Percentiles rank a stretch among this genome's conserved stretches.
Conservation (phyloP, 2,888 invertebrate genomes). For the Ophraella communa region DNA sequence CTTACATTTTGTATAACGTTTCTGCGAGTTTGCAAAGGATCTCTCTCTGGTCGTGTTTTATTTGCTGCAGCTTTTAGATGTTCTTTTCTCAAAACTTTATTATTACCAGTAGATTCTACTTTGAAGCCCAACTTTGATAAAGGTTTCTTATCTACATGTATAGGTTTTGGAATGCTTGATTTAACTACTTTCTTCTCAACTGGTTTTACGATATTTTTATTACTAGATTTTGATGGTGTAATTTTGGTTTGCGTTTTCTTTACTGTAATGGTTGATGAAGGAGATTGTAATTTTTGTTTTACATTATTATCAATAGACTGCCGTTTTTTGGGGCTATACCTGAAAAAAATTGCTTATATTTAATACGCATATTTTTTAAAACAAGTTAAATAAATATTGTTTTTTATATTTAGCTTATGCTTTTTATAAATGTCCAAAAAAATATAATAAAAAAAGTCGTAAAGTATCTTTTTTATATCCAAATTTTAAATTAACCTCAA, state of each 20-base stretch:
- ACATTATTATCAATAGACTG: slow-evolving; percentile 13
- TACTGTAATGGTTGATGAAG: slow-evolving; percentile 1
- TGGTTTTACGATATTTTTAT: slow-evolving; percentile 16
- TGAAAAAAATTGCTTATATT: neutral
- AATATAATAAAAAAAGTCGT: no score
- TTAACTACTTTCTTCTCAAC: slow-evolving; percentile 15
- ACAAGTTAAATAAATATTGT: neutral
- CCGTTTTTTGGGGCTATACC: slow-evolving; percentile 20
- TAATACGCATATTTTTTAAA: neutral
- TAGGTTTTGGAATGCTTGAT: slow-evolving; percentile 22
- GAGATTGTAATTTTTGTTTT: slow-evolving; percentile 11
- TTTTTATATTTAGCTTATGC: no score
- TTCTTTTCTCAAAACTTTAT: slow-evolving; percentile 37
- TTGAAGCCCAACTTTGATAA: slow-evolving; percentile 45
- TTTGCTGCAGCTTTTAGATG: slow-evolving; percentile 43
- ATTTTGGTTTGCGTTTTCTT: slow-evolving; percentile 11
- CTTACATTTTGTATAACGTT: slow-evolving; percentile 70
- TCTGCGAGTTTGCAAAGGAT: slow-evolving; percentile 49
- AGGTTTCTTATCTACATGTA: slow-evolving; percentile 16
- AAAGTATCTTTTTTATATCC: no score
- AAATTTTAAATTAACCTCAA: no score
- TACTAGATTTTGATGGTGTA: slow-evolving; percentile 26
- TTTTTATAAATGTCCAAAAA: no score
- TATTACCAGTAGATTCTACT: slow-evolving; percentile 4
- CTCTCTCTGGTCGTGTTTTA: slow-evolving; percentile 41